These are phyloP conservation scores for Drosophila recens DNA, from an alignment of 2,888 invertebrate species.

Conservation along the genomic window DNA sequence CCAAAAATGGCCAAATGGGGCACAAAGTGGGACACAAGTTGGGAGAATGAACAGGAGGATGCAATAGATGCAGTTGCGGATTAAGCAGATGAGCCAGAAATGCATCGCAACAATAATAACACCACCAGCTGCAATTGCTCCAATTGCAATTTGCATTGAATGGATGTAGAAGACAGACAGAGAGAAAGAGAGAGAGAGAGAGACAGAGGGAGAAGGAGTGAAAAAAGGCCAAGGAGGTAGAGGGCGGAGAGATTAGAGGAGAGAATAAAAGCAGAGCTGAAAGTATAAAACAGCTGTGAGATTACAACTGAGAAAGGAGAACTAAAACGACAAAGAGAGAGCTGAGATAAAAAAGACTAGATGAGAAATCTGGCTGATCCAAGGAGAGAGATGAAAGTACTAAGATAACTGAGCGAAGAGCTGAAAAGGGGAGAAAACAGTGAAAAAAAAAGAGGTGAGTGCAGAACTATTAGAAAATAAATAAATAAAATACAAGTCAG, in stretches of 20 bases:
- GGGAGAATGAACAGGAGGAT: background rate
- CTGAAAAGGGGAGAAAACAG: too few relatives aligned
- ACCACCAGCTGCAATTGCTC: slow-evolving; percentile 31
- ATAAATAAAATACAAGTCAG: too few relatives aligned
- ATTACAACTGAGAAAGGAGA: background rate
- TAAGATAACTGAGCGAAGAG: too few relatives aligned
- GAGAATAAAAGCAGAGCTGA: background rate
- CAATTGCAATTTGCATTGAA: slow-evolving; percentile 28
- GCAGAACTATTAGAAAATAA: too few relatives aligned
- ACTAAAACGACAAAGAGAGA: too few relatives aligned
- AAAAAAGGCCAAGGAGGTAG: too few relatives aligned
- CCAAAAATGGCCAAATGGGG: slow-evolving; percentile 27
- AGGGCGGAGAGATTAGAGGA: background rate
- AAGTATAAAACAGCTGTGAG: background rate
- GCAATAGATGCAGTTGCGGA: slow-evolving; percentile 39
- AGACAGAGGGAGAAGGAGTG: background rate
- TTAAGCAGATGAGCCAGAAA: slow-evolving; percentile 52
- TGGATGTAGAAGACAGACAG: background rate
- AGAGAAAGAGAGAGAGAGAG: background rate
- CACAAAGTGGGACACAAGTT: slow-evolving; percentile 9
- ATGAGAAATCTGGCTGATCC: too few relatives aligned
- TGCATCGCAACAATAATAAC: slow-evolving; percentile 29
- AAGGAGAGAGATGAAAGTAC: too few relatives aligned
- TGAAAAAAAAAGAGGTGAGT: too few relatives aligned
- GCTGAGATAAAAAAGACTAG: too few relatives aligned